Conservation (phyloP, 2,797 vertebrate genomes). For the Ceyx erithaca region DNA sequence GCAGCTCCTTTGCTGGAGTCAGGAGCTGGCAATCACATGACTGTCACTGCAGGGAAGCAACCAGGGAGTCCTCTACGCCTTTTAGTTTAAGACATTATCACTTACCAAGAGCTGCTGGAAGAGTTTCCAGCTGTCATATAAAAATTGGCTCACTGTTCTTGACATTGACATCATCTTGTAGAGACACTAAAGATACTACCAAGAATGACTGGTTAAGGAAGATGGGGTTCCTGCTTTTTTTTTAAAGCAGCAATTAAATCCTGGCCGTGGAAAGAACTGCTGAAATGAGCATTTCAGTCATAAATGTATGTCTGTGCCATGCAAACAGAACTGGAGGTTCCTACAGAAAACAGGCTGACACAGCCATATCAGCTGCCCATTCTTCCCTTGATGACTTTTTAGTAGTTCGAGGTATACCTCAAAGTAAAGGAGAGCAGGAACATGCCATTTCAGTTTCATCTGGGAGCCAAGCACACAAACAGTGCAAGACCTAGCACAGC, state of each 20-base stretch:
- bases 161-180: neutral
- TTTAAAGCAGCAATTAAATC: neutral
- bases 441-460: neutral
- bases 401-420: neutral
- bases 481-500: neutral
- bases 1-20: neutral
- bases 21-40: neutral
- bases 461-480: neutral
- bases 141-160: neutral
- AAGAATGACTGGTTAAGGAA: neutral
- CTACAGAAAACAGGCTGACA: neutral
- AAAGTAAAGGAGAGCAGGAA: neutral
- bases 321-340: neutral
- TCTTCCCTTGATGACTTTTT: neutral
- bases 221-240: neutral
- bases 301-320: neutral
- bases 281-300: neutral
- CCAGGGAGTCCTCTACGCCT: neutral
- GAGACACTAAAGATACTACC: neutral
- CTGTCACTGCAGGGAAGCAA: neutral
- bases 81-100: neutral
- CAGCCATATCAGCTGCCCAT: neutral
- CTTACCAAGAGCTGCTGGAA: neutral
- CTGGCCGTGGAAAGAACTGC: neutral
- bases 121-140: constrained; percentile 16